Conservation (phyloP, 2,888 invertebrate species). For the Cephus runcator region DNA sequence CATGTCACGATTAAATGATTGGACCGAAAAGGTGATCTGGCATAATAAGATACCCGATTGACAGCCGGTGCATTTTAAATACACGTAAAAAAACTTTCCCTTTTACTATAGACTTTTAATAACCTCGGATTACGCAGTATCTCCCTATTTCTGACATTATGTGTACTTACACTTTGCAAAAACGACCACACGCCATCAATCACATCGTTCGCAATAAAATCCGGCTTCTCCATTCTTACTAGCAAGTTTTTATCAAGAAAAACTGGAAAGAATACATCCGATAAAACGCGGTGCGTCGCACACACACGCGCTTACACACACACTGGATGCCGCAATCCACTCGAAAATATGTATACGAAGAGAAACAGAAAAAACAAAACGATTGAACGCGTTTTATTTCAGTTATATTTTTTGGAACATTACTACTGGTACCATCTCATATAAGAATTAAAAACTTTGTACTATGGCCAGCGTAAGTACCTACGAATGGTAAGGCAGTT, state of each 20-base stretch:
- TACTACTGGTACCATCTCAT: background rate
- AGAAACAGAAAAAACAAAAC: background rate
- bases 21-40: background rate
- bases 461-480: background rate
- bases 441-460: background rate
- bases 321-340: background rate
- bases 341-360: background rate
- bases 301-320: background rate
- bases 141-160: background rate
- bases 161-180: constrained; percentile 78
- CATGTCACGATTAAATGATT: background rate
- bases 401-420: background rate
- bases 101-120: background rate
- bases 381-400: background rate
- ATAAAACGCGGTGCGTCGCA: background rate
- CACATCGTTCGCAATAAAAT: constrained; percentile 77
- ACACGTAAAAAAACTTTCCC: background rate
- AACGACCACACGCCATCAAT: constrained; percentile 84
- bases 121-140: background rate
- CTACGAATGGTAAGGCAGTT: background rate
- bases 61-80: background rate
- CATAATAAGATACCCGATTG: background rate
- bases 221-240: constrained; percentile 68
- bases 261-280: background rate
- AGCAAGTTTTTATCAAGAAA: constrained; percentile 4